Evolutionary conservation across 2,113 vertebrate genomes (phyloP).

Genomic region (Carassius auratus): DNA sequence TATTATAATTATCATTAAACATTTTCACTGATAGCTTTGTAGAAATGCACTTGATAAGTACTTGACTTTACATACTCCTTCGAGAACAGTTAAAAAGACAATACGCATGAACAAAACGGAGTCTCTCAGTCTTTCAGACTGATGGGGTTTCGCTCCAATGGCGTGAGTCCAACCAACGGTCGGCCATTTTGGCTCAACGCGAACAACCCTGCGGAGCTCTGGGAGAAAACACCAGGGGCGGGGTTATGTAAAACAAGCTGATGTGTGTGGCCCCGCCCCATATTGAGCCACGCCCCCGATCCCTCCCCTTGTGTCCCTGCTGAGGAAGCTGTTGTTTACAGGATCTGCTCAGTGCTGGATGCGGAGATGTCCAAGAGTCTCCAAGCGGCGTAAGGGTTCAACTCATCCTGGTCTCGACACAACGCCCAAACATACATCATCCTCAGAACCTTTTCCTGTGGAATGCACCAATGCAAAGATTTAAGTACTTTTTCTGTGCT

Average conservation of each 20-base stretch:
- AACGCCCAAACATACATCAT: conserved; percentile 97
- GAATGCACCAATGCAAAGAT: background rate
- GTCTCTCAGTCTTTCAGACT: conserved; percentile 31
- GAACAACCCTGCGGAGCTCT: conserved; percentile 13
- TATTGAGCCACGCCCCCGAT: background rate
- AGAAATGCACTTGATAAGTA: conserved; percentile 17
- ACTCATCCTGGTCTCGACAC: conserved; percentile 93
- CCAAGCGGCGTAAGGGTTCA: conserved; percentile 91
- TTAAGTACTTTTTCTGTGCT: too few species aligned
- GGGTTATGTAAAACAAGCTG: background rate
- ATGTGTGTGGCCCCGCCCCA: conserved; percentile 2
- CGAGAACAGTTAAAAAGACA: background rate
- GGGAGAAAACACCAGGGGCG: background rate
- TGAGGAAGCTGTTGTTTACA: conserved; percentile 73
- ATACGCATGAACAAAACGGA: background rate
- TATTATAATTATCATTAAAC: conserved; percentile 34
- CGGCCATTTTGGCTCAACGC: background rate
- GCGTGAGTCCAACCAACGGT: conserved; percentile 9
- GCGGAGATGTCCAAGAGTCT: conserved; percentile 92
- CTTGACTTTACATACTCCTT: background rate
- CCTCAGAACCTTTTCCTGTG: conserved; percentile 89
- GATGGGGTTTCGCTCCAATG: conserved; percentile 3
- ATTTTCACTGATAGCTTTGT: conserved; percentile 14
- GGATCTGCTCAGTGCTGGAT: conserved; percentile 92
- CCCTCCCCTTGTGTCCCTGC: too few species aligned